Evolutionary conservation across 1,140 invertebrate species (phyloP), one percentile per base, ranked within the genome.

Genomic region (Formica selysi): DNA sequence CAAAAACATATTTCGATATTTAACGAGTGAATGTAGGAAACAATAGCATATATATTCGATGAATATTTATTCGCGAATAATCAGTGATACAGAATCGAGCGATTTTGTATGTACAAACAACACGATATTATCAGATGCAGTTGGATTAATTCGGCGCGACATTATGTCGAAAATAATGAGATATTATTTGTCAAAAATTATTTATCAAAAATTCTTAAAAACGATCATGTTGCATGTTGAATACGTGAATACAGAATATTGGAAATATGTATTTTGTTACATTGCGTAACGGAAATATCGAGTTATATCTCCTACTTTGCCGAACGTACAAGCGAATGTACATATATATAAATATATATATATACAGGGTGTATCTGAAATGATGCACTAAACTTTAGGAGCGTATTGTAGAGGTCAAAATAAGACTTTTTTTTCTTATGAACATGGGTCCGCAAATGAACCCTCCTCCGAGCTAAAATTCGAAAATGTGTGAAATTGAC

Each of bases 211-310:
- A 16, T 19, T 74, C 54, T 83, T 83, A 61, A 48, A 83, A 38
- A 26, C 3, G 8, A 41, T 38, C 22, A 48, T 32, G 13, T n/a
- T 36, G 48, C 32, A 2, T 65, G 0, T 32, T 32, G 29, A 38
- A 57, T 41, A 81, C 10, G 78, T 22, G 51, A 73, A 44, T 73
- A 61, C 19, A 38, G 8, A 83, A 74, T 83, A 83, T 83, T 44
- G 68, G 19, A 62, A 83, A 73, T 29, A 29, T 29, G 26, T 73
- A 44, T 73, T 83, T 7, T 61, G 38, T 73, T 73, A 22, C 38
- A 26, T 11, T 0, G 41, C 0, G 22, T 10, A 22, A 70, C 19
- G 32, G n/a, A 73, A 78, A 73, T 81, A 61, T 61, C 79, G 22
- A 83, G 68, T 44, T 36, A 32, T 48, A 83, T 83, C 32, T 83